Evolutionary conservation across 2,797 vertebrate genomes (phyloP).

Genomic region (Staurois parvus): DNA sequence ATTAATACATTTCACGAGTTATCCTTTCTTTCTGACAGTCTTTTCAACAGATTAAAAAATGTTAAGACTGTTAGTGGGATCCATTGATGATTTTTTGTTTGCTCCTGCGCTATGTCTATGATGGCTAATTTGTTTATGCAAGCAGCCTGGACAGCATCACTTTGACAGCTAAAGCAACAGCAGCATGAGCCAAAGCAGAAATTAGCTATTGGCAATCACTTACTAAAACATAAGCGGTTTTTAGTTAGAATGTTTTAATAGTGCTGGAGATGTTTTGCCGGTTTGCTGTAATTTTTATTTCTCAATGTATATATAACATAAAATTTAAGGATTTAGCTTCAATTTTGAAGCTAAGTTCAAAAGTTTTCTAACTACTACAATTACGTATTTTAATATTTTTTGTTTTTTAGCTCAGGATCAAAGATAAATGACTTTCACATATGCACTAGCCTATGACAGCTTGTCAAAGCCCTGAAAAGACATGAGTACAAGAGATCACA

Average conservation of each 20-base stretch:
- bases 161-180: slow-evolving; percentile 45
- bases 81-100: slow-evolving; percentile 6
- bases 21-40: not conserved
- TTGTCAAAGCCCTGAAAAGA: no score
- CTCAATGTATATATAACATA: not conserved
- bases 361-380: no score
- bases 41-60: not conserved
- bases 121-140: slow-evolving; percentile 45
- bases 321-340: not conserved
- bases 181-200: slow-evolving; percentile 16
- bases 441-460: no score
- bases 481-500: no score
- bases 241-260: slow-evolving; percentile 16
- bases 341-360: not conserved
- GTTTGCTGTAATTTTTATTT: not conserved
- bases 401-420: no score
- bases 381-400: no score
- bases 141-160: slow-evolving; percentile 23
- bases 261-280: not conserved
- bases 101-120: not conserved
- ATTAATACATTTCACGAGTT: not conserved
- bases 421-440: no score
- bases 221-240: not conserved
- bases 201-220: slow-evolving; percentile 35
- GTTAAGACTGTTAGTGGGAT: not conserved